Evolutionary conservation across 2,113 vertebrate species (phyloP), one percentile per base, ranked within the genome.

Genomic region (Equus quagga): DNA sequence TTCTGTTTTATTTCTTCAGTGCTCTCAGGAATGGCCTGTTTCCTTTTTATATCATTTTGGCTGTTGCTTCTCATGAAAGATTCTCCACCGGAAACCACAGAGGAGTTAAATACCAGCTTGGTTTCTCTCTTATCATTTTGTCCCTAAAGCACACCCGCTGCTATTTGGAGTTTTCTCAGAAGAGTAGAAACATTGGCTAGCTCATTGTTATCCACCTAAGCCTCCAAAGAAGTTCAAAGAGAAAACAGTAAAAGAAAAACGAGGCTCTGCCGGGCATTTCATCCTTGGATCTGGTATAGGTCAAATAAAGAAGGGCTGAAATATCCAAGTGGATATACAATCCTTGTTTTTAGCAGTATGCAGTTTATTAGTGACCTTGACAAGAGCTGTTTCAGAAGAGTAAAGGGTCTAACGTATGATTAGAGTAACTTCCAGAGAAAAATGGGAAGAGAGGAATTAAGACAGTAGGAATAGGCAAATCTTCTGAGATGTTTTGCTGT

Each of bases 61-160:
- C 69, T 81, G 5, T 95, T 78, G 31, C 58, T 98, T 82, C 82
- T 95, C 44, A 64, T 51, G 33, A 97, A 93, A 95, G 41, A 79
- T 41, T 96, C 76, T 96, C 78, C 41, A 5, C 88, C 79, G 56
- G 87, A 97, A 94, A 58, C 69, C 54, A 62, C 90, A 72, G 90
- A 95, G 81, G 24, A 67, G 49, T 91, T 89, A 89, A 94, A 96
- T 94, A n/a, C 64, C 87, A 95, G 46, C 88, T 72, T 82, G 58
- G 14, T 70, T 93, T 83, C 92, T 89, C 70, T 80, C 72, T 89
- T 56, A 76, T 49, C 51, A 31, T 85, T 94, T 62, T 82, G 90
- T 95, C 78, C 51, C 82, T 62, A 90, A 78, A 89, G 36, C 92
- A 69, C 79, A 36, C 94, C 69, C n/a, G 24, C 21, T 67, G 75